Conservation (phyloP, 2,797 vertebrate genomes). For the Prionace glauca region DNA sequence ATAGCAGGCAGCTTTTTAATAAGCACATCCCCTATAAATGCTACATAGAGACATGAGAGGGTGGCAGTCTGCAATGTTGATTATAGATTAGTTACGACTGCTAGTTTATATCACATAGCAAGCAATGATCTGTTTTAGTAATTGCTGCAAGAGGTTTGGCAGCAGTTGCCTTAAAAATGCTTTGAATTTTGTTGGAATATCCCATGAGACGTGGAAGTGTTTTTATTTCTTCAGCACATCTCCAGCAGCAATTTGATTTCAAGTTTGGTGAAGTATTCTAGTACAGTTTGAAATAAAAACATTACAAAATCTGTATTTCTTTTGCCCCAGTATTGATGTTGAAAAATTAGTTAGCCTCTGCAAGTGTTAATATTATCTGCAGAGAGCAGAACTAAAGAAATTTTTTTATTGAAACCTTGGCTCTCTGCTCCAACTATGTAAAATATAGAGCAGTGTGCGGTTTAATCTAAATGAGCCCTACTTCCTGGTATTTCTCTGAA, state of each 20-base stretch:
- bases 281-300: not conserved
- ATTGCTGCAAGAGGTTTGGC: not conserved
- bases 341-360: not conserved
- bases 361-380: not conserved
- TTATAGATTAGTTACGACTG: not conserved
- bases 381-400: not conserved
- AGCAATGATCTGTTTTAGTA: not conserved
- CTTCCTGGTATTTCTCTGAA: conserved; percentile 36
- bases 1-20: not conserved
- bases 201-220: not conserved
- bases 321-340: not conserved
- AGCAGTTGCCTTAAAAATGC: not conserved
- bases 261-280: not conserved
- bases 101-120: not conserved
- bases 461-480: conserved; percentile 32
- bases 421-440: not conserved
- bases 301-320: not conserved
- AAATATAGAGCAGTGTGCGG: conserved; percentile 22
- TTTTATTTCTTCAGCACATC: not conserved
- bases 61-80: not conserved
- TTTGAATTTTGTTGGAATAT: not conserved
- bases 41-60: too few relatives aligned
- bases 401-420: not conserved
- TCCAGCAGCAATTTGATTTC: not conserved
- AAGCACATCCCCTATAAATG: not conserved